Evolutionary conservation across 2,113 vertebrate species (phyloP), one percentile per base, ranked within the genome.

Genomic region (Chionis minor): DNA sequence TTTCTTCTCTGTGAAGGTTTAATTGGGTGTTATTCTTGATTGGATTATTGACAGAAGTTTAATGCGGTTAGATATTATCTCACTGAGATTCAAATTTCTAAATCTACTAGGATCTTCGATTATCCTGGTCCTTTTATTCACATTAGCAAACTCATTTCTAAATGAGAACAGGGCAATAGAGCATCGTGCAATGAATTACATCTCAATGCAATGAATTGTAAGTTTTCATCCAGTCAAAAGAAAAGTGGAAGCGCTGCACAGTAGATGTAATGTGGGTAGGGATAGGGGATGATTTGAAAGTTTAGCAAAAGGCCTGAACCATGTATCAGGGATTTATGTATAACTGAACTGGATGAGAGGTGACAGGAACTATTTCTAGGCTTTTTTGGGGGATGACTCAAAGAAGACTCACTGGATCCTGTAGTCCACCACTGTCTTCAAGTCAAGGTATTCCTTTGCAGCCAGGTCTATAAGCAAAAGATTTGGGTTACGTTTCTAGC

Each of bases 11-110:
- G 16, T 72, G 44, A 30, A 69, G 26, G 52, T 90, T 92, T 90
- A 88, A 65, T 78, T 78, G 52, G 27, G 4, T 65, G 21, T 72
- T 75, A 22, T 33, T 86, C 38, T 63, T 90, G 74, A 82, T 14
- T 92, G 66, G 42, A 86, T 85, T 95, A 93, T 70, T 93, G 92
- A 77, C 62, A 55, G 51, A 86, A 70, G 35, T 79, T 90, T 85
- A 72, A 86, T 88, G 71, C 35, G 73, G 49, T 52, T 88, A 75
- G 59, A 66, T 86, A 66, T 81, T 70, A 92, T 86, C 58, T 74
- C 32, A 73, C 38, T 54, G 63, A 54, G 30, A 88, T 82, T 77
- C 67, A 86, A 73, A 92, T 81, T 90, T 86, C 15, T 38, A 90
- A 95, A 90, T 96, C 82, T 45, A 69, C 28, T 38, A 47, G 45